Base-by-base conservation (phyloP, 2,888 invertebrate genomes). In the Drosophila heteroneura region DNA sequence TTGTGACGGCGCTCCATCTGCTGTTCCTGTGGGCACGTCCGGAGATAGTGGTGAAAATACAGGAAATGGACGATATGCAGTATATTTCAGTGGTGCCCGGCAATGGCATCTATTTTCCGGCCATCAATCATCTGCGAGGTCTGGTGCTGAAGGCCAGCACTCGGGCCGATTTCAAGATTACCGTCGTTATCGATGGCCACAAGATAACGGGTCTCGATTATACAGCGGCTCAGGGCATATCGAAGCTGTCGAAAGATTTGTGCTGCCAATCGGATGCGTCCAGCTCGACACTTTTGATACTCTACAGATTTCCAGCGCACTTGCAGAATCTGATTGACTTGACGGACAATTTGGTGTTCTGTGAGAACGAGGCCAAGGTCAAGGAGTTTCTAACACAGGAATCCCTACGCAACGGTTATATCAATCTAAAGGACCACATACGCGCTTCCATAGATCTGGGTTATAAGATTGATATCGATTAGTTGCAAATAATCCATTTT, bases 1-100 rank as follows among this genome's bases (percentile, higher is more conserved):
- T 95, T 56, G 94, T 95, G 41, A 96, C 96, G 81, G 94, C 96
- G 32, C 91, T 95, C 14, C 94, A 95, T 90, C 93, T 97, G 70
- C 94, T 97, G 58, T 95, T 95, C 84, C 93, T 95, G 10, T 95
- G 97, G 94, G 95, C 97, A 33, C 94, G 96, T 67, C 97, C 97
- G 26, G 92, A 91, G 52, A 90, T 92, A 6, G 65, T 73, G 12
- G 91, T 93, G n/a, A 92, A 91, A 76, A 91, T 93, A 41, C 87
- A 91, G 69, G 84, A 92, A 72, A 91, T 93, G 37, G 94, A 94
- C n/a, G 92, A 92, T 5, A 93, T 94, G 78, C 94, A 95, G 71
- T 96, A 95, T 79, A 92, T 96, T 12, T 92, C 95, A 22, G 94
- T 96, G 39, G 95, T 95, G 73, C 96, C 96, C 2, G 95, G 96